phyloP scores from a whole-genome alignment of 2,888 invertebrate species.

The Monochamus alternatus region DNA sequence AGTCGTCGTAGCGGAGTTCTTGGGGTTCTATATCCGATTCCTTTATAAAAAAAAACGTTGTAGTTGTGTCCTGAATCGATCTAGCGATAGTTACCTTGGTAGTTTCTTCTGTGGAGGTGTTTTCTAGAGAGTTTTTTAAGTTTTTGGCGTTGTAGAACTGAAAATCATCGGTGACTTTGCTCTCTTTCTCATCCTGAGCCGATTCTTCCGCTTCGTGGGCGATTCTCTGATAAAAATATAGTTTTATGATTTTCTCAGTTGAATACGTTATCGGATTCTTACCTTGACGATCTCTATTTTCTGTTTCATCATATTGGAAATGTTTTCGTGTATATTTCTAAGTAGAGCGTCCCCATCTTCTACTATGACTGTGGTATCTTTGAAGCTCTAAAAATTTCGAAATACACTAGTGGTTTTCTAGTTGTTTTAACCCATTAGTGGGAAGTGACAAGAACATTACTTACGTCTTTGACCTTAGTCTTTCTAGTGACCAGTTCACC shows the following conservation, averaged over 20 bases:
- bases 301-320: slow-evolving; percentile 90
- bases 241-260: not conserved
- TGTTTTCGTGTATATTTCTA: slow-evolving; percentile 87
- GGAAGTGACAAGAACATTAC: slow-evolving; percentile 54
- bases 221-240: slow-evolving; percentile 76
- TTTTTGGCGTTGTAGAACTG: slow-evolving; percentile 83
- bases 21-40: slow-evolving; percentile 48
- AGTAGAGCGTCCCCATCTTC: slow-evolving; percentile 86
- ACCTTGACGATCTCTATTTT: slow-evolving; percentile 91
- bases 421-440: not conserved
- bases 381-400: slow-evolving; percentile 78
- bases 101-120: slow-evolving; percentile 54
- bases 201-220: slow-evolving; percentile 91
- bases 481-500: slow-evolving; percentile 87
- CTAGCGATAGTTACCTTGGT: slow-evolving; percentile 39
- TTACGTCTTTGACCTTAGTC: slow-evolving; percentile 85
- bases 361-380: slow-evolving; percentile 81
- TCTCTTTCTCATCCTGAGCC: slow-evolving; percentile 77
- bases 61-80: not conserved
- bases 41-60: slow-evolving; percentile 23
- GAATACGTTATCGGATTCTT: slow-evolving; percentile 51
- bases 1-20: slow-evolving; percentile 60
- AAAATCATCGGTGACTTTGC: slow-evolving; percentile 74
- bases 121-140: slow-evolving; percentile 74
- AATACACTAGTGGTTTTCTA: not conserved